A percentile compares a stretch with the other conserved stretches of the same genome.
Conservation (phyloP, 2,797 vertebrate species). For the Falco concolor region DNA sequence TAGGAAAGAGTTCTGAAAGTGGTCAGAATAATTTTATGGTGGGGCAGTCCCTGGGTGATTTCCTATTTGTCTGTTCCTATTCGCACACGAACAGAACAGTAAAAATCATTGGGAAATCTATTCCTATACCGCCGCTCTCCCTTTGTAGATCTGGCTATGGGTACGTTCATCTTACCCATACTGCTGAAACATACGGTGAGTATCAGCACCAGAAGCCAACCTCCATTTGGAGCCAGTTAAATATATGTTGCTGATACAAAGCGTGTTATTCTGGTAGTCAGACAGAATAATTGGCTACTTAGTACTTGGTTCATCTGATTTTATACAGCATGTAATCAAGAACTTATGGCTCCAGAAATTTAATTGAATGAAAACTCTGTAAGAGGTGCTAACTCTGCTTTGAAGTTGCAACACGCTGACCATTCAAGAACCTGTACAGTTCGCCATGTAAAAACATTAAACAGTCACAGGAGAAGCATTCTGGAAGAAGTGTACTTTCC, state of each 20-base stretch:
- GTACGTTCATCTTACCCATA: background rate
- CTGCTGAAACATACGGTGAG: background rate
- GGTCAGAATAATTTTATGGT: conserved; percentile 61
- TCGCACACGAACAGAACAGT: conserved; percentile 10
- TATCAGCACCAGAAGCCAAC: background rate
- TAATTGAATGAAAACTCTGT: background rate
- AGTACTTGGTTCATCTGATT: background rate
- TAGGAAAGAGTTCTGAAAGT: conserved; percentile 49
- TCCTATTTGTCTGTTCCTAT: conserved; percentile 39
- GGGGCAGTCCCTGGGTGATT: conserved; percentile 41
- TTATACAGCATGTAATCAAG: background rate
- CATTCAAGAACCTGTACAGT: background rate
- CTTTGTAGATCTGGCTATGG: background rate
- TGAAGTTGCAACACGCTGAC: background rate
- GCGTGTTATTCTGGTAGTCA: background rate
- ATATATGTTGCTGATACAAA: background rate
- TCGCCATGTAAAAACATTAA: background rate
- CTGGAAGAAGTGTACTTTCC: background rate
- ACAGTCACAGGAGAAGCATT: background rate
- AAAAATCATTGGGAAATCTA: conserved; percentile 36
- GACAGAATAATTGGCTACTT: background rate
- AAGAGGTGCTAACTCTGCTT: background rate
- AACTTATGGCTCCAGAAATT: background rate
- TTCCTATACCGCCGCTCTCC: background rate
- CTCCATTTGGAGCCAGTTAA: background rate